A percentile compares a stretch with the other conserved stretches of the same genome.
Conservation (phyloP, 1,140 invertebrate genomes). For the Drosophila equinoxialis region DNA sequence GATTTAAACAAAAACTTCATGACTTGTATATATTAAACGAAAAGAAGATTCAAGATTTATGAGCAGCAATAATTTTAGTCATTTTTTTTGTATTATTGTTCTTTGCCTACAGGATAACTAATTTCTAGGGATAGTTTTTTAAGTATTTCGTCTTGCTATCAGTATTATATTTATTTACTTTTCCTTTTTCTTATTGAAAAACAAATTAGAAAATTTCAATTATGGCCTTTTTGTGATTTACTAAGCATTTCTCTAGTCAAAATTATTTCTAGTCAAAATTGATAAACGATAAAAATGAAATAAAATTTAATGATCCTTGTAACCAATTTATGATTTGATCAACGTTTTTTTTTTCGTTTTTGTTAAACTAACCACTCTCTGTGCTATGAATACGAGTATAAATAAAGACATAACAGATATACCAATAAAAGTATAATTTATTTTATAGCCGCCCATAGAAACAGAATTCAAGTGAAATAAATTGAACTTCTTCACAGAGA, state of each 20-base stretch:
- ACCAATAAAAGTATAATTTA: background rate
- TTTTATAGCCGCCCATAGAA: background rate
- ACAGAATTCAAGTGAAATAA: background rate
- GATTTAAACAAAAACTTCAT: background rate
- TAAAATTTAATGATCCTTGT: background rate
- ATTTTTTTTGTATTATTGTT: background rate
- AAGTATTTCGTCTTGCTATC: background rate
- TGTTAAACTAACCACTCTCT: constrained; percentile 11
- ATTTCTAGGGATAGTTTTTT: background rate
- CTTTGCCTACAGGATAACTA: background rate
- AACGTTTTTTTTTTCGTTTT: background rate
- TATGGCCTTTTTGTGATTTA: constrained; percentile 40
- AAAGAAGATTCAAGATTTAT: background rate
- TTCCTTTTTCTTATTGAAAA: constrained; percentile 24
- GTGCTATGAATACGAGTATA: constrained; percentile 20
- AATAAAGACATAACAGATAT: constrained; percentile 10
- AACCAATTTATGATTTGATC: constrained; percentile 20
- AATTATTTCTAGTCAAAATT: constrained; percentile 52
- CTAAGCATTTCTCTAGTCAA: constrained; percentile 34
- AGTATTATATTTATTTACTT: background rate
- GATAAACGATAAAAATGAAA: constrained; percentile 13
- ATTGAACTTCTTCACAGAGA: constrained; percentile 1
- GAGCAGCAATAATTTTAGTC: background rate
- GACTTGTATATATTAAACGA: background rate
- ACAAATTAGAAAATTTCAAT: constrained; percentile 43